Percentiles rank a stretch among this genome's conserved stretches.
These are phyloP conservation scores for Rhyacophila evoluta DNA, from an alignment of 2,888 invertebrate genomes.

Conservation along the genomic window DNA sequence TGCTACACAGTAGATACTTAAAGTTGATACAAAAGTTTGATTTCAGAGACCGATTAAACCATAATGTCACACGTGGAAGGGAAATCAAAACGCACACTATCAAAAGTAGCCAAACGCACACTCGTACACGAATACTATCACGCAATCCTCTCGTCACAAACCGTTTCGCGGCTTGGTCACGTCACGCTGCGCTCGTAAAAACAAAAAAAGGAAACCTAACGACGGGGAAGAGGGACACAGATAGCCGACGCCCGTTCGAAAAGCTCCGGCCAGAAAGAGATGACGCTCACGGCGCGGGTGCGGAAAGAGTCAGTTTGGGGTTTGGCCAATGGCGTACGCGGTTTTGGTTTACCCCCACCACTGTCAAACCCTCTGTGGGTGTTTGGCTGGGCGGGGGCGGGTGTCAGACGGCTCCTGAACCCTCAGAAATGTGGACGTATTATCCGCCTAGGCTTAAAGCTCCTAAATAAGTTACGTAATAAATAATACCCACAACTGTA, in stretches of 20 bases:
- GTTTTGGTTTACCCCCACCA: conserved; percentile 53
- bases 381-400: conserved; percentile 36
- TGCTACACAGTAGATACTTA: no score
- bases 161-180: conserved; percentile 54
- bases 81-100: conserved; percentile 2
- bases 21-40: no score
- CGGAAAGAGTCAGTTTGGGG: conserved; percentile 55
- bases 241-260: conserved; percentile 29
- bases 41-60: neutral
- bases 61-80: neutral
- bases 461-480: neutral
- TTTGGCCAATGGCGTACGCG: conserved; percentile 55
- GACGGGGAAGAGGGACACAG: conserved; percentile 38
- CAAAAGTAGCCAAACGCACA: neutral
- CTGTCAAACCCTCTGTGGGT: conserved; percentile 28
- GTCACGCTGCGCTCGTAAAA: conserved; percentile 54
- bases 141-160: conserved; percentile 47
- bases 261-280: conserved; percentile 43
- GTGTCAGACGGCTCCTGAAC: conserved; percentile 35
- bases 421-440: conserved; percentile 6
- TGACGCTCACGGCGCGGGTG: conserved; percentile 49
- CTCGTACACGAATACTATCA: conserved; percentile 35
- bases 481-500: neutral
- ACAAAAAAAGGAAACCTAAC: conserved; percentile 44
- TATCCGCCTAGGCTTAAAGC: neutral